These are phyloP conservation scores for Ladona fulva DNA, from an alignment of 1,140 invertebrate genomes.

Conservation along the genomic window DNA sequence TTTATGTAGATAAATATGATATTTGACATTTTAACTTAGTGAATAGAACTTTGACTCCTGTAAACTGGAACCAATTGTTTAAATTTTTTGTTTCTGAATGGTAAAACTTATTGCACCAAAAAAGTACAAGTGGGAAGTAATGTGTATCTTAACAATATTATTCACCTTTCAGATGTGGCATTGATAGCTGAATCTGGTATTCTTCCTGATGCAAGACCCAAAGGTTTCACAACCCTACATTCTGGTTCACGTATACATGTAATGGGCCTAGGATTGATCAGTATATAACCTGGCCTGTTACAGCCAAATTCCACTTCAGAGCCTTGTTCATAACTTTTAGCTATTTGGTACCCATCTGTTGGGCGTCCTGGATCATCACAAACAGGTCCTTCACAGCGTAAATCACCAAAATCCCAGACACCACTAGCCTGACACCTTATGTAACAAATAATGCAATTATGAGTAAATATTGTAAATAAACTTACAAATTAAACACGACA, in stretches of 20 bases:
- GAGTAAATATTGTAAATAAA: too few relatives aligned
- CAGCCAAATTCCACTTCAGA: constrained; percentile 87
- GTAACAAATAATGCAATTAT: too few relatives aligned
- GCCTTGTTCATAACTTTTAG: constrained; percentile 86
- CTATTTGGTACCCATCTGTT: constrained; percentile 78
- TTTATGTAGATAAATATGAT: neutral
- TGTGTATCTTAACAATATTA: too few relatives aligned
- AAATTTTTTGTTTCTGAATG: too few relatives aligned
- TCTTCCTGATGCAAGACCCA: constrained; percentile 81
- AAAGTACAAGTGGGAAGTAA: too few relatives aligned
- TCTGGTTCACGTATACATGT: constrained; percentile 86
- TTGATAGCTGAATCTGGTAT: constrained; percentile 95
- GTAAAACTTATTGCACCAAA: too few relatives aligned
- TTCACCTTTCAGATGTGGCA: constrained; percentile 72
- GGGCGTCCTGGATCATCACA: constrained; percentile 92
- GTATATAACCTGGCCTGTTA: constrained; percentile 81
- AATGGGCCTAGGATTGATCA: constrained; percentile 83
- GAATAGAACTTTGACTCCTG: neutral
- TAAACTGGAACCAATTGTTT: neutral
- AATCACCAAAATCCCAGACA: constrained; percentile 93
- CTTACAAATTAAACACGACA: too few relatives aligned
- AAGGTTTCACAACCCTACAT: constrained; percentile 83
- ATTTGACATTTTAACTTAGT: neutral
- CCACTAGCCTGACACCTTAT: constrained; percentile 76
- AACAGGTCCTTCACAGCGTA: constrained; percentile 90